These are phyloP conservation scores for Chelon auratus DNA, from an alignment of 2,797 vertebrate genomes.

Conservation along the genomic window DNA sequence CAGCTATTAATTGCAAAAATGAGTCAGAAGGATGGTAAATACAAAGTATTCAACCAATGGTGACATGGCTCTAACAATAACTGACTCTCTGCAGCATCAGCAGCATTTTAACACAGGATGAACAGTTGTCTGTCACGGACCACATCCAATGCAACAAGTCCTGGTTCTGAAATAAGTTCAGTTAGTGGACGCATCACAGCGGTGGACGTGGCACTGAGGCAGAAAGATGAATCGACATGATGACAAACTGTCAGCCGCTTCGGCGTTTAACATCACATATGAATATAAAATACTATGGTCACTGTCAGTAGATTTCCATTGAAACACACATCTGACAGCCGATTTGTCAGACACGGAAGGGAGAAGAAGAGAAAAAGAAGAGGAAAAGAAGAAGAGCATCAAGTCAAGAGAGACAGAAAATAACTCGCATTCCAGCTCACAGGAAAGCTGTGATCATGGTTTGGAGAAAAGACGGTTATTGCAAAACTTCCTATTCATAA, in stretches of 20 bases:
- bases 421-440: conserved; percentile 51
- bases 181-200: conserved; percentile 48
- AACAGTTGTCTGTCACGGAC: conserved; percentile 21
- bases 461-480: conserved; percentile 61
- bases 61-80: not conserved
- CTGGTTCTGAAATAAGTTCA: conserved; percentile 33
- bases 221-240: conserved; percentile 42
- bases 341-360: conserved; percentile 44
- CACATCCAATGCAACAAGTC: conserved; percentile 35
- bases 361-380: conserved; percentile 39
- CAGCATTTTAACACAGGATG: conserved; percentile 4
- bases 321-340: conserved; percentile 27
- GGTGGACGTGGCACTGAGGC: conserved; percentile 14
- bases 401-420: conserved; percentile 56
- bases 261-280: conserved; percentile 34
- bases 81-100: conserved; percentile 20
- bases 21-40: conserved; percentile 2
- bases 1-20: conserved; percentile 24
- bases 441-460: conserved; percentile 71
- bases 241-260: conserved; percentile 49
- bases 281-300: conserved; percentile 34
- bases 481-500: conserved; percentile 67
- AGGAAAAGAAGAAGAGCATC: conserved; percentile 41
- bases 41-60: not conserved
- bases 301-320: conserved; percentile 44